Evolutionary conservation across 2,113 vertebrate species (phyloP).

Genomic region (Procavia capensis): DNA sequence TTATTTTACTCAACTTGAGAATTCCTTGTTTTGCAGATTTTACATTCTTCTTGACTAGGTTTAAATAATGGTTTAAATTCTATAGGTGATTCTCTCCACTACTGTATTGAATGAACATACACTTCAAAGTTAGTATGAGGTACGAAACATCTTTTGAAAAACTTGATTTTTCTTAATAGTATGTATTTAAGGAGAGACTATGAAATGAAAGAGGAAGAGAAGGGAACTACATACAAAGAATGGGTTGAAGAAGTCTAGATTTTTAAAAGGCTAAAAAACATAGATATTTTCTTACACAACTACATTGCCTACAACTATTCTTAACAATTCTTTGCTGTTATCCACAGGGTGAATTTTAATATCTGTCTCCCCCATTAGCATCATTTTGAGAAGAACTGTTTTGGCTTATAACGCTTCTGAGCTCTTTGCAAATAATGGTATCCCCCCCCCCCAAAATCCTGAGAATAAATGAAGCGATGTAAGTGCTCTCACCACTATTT

Average conservation of each 20-base stretch:
- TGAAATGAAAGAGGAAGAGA: not conserved
- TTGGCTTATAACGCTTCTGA: not conserved
- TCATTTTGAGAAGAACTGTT: not conserved
- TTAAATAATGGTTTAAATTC: not conserved
- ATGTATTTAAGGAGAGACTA: not conserved
- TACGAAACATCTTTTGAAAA: not conserved
- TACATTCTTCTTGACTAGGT: not conserved
- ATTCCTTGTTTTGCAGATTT: not conserved
- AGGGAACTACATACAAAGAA: not conserved
- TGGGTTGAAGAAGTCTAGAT: not conserved
- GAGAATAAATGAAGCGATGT: not conserved
- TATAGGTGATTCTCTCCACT: not conserved
- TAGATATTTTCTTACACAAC: not conserved
- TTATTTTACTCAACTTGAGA: conserved; percentile 9
- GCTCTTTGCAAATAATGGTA: not conserved
- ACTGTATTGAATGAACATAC: not conserved
- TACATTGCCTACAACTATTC: not conserved
- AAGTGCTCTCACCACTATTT: not conserved
- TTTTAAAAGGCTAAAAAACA: not conserved
- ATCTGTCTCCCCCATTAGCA: not conserved
- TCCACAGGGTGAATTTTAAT: not conserved
- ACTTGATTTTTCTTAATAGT: not conserved
- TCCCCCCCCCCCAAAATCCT: not conserved
- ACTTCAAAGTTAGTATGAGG: not conserved
- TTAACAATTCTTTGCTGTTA: not conserved